Base-by-base conservation (phyloP, 2,888 invertebrate species). In the Drosophila anomalipes region DNA sequence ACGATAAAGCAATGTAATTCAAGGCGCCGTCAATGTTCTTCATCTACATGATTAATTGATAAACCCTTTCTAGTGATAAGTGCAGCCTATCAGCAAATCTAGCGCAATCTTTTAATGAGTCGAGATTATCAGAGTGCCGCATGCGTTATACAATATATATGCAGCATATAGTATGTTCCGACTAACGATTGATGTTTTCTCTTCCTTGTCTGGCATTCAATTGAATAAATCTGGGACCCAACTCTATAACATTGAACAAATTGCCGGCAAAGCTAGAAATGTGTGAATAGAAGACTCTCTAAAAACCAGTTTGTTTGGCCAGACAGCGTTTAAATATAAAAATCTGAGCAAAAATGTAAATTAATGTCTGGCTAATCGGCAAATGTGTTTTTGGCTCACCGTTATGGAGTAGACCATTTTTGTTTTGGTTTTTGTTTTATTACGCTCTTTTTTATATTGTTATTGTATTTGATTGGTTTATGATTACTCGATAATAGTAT, bases 351-450 rank as follows among this genome's bases (percentile, higher is more conserved):
- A 39, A 44, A 37, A 53, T 28, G 3, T 30, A 3, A 14, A 41
- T 14, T 26, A 16, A 39, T 33, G 35, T 19, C 7, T 32, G 28
- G 28, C 30, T 12, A 47, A 19, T 62, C n/a, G 37, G 44, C 10
- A 14, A 60, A 47, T 47, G 22, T 44, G 16, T 32, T 4, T 51
- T 41, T 30, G 39, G 30, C 81, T 87, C 75, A 91, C 90, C 91
- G 87, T 91, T 73, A 91, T 78, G 73, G 91, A 87, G 67, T 90
- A 91, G 37, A 79, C 90, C 90, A 91, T 91, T 49, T 57, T 70
- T 77, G 60, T 53, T 41, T 65, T 37, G 37, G 44, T 61, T 49
- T 32, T 56, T 57, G 39, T 49, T 14, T 39, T n/a, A 9, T 52
- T 56, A 19, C 26, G n/a, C 33, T 39, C 10, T 39, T 57, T 58